Conservation (phyloP, 2,797 vertebrate species). For the Chelon auratus region DNA sequence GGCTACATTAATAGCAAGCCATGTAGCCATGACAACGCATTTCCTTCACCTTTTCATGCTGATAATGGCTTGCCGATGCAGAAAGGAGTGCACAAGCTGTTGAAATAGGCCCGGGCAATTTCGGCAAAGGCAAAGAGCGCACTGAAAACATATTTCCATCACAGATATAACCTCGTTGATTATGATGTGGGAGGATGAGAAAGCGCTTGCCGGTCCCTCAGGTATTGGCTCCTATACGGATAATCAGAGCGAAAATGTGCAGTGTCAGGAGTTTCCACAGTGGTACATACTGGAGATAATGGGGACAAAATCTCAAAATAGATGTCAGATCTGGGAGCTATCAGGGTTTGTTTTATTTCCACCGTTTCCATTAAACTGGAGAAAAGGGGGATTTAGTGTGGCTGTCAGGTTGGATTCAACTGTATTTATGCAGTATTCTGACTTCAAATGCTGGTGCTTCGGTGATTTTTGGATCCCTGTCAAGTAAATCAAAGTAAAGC, state of each 20-base stretch:
- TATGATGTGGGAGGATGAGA: conserved; percentile 40
- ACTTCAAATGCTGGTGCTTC: conserved; percentile 11
- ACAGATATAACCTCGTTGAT: conserved; percentile 50
- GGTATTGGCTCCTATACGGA: conserved; percentile 29
- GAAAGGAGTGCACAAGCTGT: conserved; percentile 23
- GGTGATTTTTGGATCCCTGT: background rate
- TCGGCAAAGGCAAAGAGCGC: conserved; percentile 30
- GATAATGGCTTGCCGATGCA: conserved; percentile 51
- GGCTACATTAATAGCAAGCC: conserved; percentile 28
- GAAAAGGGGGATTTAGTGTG: background rate
- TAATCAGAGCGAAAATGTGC: conserved; percentile 41
- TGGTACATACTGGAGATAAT: conserved; percentile 22
- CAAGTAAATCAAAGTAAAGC: background rate
- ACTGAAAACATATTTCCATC: conserved; percentile 18
- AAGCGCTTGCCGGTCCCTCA: conserved; percentile 34
- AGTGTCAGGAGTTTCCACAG: conserved; percentile 40
- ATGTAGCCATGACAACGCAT: conserved; percentile 75
- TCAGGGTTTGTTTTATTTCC: conserved; percentile 15
- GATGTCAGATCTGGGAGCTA: conserved; percentile 9
- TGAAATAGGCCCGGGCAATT: conserved; percentile 38
- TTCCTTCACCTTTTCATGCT: conserved; percentile 63
- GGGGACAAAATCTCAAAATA: background rate
- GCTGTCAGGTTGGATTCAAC: conserved; percentile 6
- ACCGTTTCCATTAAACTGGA: conserved; percentile 6
- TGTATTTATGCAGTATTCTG: background rate